Percentiles rank a stretch among this genome's conserved stretches.
phyloP scores from a whole-genome alignment of 2,888 invertebrate species.

The Tiphia femorata region DNA sequence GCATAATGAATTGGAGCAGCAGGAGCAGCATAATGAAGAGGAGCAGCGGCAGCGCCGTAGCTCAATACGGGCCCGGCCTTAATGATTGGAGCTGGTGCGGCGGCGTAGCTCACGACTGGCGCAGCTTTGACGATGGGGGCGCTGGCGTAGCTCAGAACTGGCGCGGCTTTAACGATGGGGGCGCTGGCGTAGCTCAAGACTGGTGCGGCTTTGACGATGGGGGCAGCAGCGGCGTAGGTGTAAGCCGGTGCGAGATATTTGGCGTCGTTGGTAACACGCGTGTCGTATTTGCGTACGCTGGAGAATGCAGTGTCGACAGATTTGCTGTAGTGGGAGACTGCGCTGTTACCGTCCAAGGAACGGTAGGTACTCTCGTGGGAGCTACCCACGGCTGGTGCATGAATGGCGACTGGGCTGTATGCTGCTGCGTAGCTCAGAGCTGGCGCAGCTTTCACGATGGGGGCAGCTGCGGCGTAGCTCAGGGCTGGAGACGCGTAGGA shows the following conservation, averaged over 20 bases:
- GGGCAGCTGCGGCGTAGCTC: constrained; percentile 51
- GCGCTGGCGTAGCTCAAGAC: too few relatives aligned
- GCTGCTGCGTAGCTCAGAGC: constrained; percentile 66
- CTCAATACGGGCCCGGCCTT: too few relatives aligned
- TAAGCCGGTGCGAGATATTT: constrained; percentile 60
- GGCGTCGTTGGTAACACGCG: constrained; percentile 77
- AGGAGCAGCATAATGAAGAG: constrained; percentile 19
- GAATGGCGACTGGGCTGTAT: constrained; percentile 45
- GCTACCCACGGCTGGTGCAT: constrained; percentile 66
- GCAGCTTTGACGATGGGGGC: constrained; percentile 20
- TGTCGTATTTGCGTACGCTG: constrained; percentile 78
- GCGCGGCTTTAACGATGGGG: constrained; percentile 67
- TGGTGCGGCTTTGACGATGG: constrained; percentile 31
- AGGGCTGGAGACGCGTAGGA: constrained; percentile 11
- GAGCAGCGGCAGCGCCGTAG: too few relatives aligned
- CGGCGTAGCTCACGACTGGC: constrained; percentile 16
- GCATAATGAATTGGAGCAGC: constrained; percentile 29
- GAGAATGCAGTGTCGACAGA: constrained; percentile 80
- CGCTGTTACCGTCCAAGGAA: constrained; percentile 72
- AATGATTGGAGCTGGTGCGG: too few relatives aligned
- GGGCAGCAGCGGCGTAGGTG: constrained; percentile 64
- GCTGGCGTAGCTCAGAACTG: constrained; percentile 28
- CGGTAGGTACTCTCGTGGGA: constrained; percentile 73
- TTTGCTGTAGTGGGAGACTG: constrained; percentile 74
- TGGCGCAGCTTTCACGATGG: constrained; percentile 75